Evolutionary conservation across 2,888 invertebrate species (phyloP).

Genomic region (Metacarcinus magister): DNA sequence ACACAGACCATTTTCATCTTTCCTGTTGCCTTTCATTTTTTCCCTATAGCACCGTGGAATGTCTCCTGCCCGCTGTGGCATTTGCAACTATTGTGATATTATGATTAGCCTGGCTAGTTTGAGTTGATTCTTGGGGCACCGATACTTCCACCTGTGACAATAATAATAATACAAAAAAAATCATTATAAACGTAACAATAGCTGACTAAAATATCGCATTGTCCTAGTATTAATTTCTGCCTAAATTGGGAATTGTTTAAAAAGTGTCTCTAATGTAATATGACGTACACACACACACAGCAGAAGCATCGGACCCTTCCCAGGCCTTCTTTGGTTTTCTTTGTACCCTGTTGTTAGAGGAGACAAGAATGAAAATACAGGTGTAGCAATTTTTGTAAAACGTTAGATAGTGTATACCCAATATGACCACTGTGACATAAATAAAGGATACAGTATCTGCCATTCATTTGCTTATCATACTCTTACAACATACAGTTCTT

Average conservation of each 20-base stretch:
- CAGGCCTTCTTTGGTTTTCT: neutral
- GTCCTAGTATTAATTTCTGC: too few relatives aligned
- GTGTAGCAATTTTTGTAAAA: neutral
- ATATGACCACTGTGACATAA: neutral
- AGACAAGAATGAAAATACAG: neutral
- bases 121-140: neutral
- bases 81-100: neutral
- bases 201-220: too few relatives aligned
- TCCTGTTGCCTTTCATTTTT: neutral
- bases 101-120: neutral
- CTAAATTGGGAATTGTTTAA: too few relatives aligned
- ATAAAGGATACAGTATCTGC: neutral
- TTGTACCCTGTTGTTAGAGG: neutral
- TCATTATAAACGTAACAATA: neutral
- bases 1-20: neutral
- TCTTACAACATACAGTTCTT: neutral
- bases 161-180: neutral
- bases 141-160: neutral
- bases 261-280: too few relatives aligned
- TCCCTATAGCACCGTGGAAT: neutral
- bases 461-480: neutral
- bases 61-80: neutral
- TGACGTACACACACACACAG: neutral
- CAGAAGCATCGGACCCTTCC: neutral
- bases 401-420: neutral